These are phyloP conservation scores for Amaurobius ferox DNA, from an alignment of 2,888 invertebrate genomes.

Conservation along the genomic window DNA sequence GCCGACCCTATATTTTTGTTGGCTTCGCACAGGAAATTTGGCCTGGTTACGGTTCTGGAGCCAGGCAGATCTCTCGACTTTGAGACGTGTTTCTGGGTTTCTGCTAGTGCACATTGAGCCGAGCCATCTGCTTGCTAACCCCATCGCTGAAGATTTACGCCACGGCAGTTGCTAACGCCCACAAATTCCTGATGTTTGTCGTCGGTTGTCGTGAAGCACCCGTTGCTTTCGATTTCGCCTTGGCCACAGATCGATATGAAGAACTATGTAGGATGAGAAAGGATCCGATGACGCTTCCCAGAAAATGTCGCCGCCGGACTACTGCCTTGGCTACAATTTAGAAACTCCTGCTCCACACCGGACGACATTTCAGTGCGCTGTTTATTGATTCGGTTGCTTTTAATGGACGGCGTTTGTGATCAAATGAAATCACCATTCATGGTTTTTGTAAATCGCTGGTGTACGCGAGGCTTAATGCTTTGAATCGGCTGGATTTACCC, in stretches of 20 bases:
- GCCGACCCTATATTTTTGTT: too few relatives aligned
- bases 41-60: too few relatives aligned
- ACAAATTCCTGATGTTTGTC: too few relatives aligned
- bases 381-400: slow-evolving; percentile 4
- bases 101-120: too few relatives aligned
- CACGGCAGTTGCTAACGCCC: too few relatives aligned
- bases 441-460: background rate
- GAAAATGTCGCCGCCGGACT: slow-evolving; percentile 8
- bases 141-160: too few relatives aligned
- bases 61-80: too few relatives aligned
- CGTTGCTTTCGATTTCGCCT: slow-evolving; percentile 5
- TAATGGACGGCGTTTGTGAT: slow-evolving; percentile 1
- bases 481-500: background rate
- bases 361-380: background rate
- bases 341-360: slow-evolving; percentile 1
- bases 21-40: too few relatives aligned
- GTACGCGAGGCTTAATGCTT: background rate
- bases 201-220: background rate
- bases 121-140: too few relatives aligned
- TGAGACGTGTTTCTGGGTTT: too few relatives aligned
- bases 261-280: background rate
- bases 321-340: slow-evolving; percentile 5
- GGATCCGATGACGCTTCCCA: background rate
- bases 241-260: background rate
- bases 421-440: slow-evolving; percentile 8